Conservation (phyloP, 1,140 invertebrate genomes). For the Eubasilissa regina region DNA sequence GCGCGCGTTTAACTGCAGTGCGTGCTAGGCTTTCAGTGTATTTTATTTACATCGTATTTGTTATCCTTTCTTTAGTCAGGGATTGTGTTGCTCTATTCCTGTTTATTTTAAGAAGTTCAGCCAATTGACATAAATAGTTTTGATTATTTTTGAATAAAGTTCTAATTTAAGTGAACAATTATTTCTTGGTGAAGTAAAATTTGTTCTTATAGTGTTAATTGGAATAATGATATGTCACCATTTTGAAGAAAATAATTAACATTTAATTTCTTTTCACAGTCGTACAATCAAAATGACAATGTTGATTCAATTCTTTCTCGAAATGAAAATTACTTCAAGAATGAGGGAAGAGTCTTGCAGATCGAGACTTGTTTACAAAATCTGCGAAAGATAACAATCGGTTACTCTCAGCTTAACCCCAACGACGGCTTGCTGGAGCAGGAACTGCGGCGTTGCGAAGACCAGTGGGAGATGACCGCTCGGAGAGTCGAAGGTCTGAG, state of each 20-base stretch:
- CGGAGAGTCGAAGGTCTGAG: conserved; percentile 81
- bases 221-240: too few relatives aligned
- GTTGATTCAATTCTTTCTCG: conserved; percentile 82
- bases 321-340: conserved; percentile 84
- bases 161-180: too few relatives aligned
- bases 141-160: too few relatives aligned
- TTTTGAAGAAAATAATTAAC: too few relatives aligned
- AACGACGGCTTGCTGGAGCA: conserved; percentile 78
- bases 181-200: too few relatives aligned
- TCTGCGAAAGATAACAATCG: conserved; percentile 80
- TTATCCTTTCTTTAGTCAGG: too few relatives aligned
- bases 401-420: conserved; percentile 77
- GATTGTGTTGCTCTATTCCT: background rate
- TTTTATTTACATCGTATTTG: too few relatives aligned
- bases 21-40: too few relatives aligned
- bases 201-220: too few relatives aligned
- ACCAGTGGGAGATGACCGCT: conserved; percentile 82
- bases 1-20: too few relatives aligned
- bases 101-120: too few relatives aligned
- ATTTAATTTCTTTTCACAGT: conserved; percentile 62
- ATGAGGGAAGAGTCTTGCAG: conserved; percentile 79
- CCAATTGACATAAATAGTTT: too few relatives aligned
- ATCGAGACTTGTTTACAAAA: conserved; percentile 84
- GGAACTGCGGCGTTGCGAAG: conserved; percentile 78
- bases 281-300: conserved; percentile 89